Base-by-base conservation (phyloP, 2,797 vertebrate species). In the Sebastes matsubarae region DNA sequence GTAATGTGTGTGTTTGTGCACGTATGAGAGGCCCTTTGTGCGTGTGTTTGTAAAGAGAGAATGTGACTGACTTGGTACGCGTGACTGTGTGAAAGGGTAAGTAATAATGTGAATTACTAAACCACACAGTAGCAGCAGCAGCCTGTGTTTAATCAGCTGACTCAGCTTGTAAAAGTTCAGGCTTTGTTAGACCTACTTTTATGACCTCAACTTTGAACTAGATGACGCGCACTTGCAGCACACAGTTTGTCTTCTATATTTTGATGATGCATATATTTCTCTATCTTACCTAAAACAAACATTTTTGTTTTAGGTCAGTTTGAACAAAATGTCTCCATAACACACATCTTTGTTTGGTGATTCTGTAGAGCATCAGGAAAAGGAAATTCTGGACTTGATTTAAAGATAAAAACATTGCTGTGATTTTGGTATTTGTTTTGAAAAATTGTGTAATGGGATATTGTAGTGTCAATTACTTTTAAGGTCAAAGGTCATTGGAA, bases 61-160 rank as follows among this genome's bases (percentile, higher is more conserved):
- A 32, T 61, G 65, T 58, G 74, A 82, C 46, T 16, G 75, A 69
- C 82, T 60, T 72, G 25, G 69, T 67, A 5, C 5, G 25, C 4
- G 42, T 18, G 69, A 12, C 34, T 50, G 61, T 67, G 58, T 54
- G 75, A 85, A 69, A 77, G 81, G 38, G 27, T 29, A 69, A 42
- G 64, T 42, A 73, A 64, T 73, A 24, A 85, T 80, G 75, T 79
- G 85, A 77, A 80, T 88, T 66, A 86, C 67, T 73, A 73, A 89
- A 81, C 10, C 65, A 83, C 73, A 80, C 85, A 89, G 74, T 69
- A 67, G 50, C 50, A n/a, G 83, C 76, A 75, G 82, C 78, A 74
- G 79, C 67, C 78, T 68, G 0, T 81, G 67, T 90, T 84, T 71
- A 83, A 85, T 88, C 85, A 85, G 86, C 87, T 86, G 89, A 88